Conservation (phyloP, 2,888 invertebrate species). For the Poecilus cupreus region DNA sequence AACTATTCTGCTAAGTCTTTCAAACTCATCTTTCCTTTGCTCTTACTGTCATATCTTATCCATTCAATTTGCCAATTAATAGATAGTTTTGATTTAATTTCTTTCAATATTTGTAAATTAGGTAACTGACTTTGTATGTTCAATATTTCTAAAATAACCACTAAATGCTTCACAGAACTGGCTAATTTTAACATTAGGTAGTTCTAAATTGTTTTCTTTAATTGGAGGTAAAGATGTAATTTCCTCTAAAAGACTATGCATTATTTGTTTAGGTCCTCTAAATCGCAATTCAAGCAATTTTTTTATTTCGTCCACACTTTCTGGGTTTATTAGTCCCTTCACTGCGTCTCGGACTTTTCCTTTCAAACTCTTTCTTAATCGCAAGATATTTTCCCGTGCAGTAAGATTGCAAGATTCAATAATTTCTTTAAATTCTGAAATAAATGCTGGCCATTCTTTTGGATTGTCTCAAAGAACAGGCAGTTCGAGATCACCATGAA, state of each 20-base stretch:
- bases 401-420: background rate
- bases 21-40: background rate
- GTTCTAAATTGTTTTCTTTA: conserved; percentile 21
- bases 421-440: too few relatives aligned
- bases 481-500: too few relatives aligned
- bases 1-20: background rate
- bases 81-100: background rate
- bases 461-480: too few relatives aligned
- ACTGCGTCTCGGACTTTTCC: background rate
- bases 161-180: background rate
- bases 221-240: background rate
- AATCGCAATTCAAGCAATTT: too few relatives aligned
- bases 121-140: background rate
- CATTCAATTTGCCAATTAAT: background rate
- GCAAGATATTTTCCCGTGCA: background rate
- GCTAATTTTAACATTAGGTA: background rate
- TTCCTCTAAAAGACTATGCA: background rate
- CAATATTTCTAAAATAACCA: background rate
- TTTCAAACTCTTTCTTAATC: background rate
- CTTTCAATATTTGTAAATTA: background rate
- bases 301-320: background rate
- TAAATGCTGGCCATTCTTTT: too few relatives aligned
- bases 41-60: background rate
- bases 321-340: conserved; percentile 6
- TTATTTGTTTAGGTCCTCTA: background rate